These are phyloP conservation scores for Eucriotettix oculatus DNA, from an alignment of 2,888 invertebrate genomes.

Conservation along the genomic window DNA sequence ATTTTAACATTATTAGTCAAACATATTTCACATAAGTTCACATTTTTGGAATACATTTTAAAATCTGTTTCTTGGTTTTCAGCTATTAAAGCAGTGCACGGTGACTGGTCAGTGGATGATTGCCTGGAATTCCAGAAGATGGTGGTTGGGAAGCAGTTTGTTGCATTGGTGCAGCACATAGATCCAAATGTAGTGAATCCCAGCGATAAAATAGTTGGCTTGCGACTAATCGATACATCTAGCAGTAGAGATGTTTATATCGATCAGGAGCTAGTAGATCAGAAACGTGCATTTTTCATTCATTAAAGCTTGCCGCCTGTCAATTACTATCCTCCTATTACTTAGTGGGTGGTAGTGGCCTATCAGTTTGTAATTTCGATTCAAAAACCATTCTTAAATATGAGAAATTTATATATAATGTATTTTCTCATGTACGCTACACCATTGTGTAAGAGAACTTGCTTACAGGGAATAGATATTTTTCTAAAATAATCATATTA, in stretches of 20 bases:
- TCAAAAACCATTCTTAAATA: no score
- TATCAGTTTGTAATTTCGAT: no score
- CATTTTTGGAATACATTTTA: neutral
- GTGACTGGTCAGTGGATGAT: conserved; percentile 57
- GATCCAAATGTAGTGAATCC: conserved; percentile 42
- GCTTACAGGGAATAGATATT: no score
- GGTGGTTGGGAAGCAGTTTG: conserved; percentile 51
- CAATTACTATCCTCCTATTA: no score
- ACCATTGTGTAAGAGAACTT: no score
- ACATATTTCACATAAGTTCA: no score
- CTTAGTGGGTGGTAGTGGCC: no score
- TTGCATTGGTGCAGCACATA: conserved; percentile 45
- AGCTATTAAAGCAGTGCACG: conserved; percentile 37
- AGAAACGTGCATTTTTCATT: conserved; percentile 33
- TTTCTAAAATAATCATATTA: no score
- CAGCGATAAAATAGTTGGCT: conserved; percentile 41
- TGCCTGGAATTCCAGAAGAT: conserved; percentile 54
- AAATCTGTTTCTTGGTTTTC: conserved; percentile 13
- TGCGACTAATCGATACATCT: conserved; percentile 55
- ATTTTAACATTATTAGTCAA: neutral
- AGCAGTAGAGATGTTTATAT: conserved; percentile 49
- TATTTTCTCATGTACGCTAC: no score
- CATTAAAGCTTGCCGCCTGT: neutral
- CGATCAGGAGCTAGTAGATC: conserved; percentile 43
- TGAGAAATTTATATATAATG: no score